A percentile compares a stretch with the other conserved stretches of the same genome.
phyloP scores from a whole-genome alignment of 2,888 invertebrate species.

The Microctonus aethiopoides region DNA sequence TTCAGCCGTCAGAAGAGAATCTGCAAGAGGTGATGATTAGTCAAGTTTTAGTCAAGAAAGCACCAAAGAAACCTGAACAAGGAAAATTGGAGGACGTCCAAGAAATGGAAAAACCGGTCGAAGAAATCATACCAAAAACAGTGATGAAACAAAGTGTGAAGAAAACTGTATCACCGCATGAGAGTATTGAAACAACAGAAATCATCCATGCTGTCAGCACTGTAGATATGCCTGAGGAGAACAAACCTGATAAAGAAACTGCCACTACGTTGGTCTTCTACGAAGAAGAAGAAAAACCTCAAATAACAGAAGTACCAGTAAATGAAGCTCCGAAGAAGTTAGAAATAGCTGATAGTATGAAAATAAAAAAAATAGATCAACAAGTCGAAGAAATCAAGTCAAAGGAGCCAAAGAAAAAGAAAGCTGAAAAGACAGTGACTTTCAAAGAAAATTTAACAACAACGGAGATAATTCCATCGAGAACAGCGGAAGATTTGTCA shows the following conservation, averaged over 20 bases:
- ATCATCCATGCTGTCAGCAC: conserved; percentile 45
- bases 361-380: too few species aligned
- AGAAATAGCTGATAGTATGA: conserved; percentile 27
- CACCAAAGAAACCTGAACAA: conserved; percentile 39
- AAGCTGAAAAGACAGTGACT: conserved; percentile 42
- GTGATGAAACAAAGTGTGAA: conserved; percentile 44
- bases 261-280: not conserved
- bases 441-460: conserved; percentile 41
- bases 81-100: not conserved
- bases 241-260: conserved; percentile 32
- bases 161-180: conserved; percentile 39
- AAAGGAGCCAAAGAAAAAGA: conserved; percentile 46
- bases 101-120: conserved; percentile 23
- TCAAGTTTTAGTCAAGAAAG: conserved; percentile 45
- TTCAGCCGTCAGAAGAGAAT: conserved; percentile 41
- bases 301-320: conserved; percentile 28
- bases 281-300: not conserved
- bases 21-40: conserved; percentile 38
- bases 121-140: conserved; percentile 42
- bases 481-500: conserved; percentile 45
- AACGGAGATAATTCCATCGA: conserved; percentile 46
- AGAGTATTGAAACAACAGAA: conserved; percentile 41
- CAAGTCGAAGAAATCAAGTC: conserved; percentile 31
- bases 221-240: conserved; percentile 38
- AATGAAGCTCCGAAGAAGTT: conserved; percentile 46